These are phyloP conservation scores for Neosilurus hyrtlii DNA, from an alignment of 2,797 vertebrate species.

Conservation along the genomic window DNA sequence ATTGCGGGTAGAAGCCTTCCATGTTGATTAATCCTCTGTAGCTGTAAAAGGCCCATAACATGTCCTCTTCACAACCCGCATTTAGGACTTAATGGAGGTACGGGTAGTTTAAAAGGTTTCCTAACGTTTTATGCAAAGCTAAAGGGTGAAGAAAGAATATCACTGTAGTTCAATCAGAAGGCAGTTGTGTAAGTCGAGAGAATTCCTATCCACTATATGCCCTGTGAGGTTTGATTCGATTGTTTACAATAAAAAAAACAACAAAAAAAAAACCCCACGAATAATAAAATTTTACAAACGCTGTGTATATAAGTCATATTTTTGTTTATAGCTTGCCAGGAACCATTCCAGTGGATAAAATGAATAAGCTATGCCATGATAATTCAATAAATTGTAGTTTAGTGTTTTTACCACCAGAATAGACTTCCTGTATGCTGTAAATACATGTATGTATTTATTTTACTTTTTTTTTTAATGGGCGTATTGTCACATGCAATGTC, in stretches of 20 bases:
- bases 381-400: neutral
- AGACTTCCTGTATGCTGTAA: too few species aligned
- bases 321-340: neutral
- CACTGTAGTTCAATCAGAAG: neutral
- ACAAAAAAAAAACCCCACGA: too few species aligned
- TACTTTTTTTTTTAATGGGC: too few species aligned
- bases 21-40: constrained; percentile 33
- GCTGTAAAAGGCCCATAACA: constrained; percentile 30
- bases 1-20: constrained; percentile 8
- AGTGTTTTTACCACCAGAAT: neutral
- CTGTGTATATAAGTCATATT: neutral
- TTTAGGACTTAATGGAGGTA: neutral
- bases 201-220: neutral
- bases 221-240: neutral
- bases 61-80: constrained; percentile 10
- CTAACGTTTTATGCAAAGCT: neutral
- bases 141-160: neutral
- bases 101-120: neutral
- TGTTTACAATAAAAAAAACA: neutral
- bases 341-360: neutral
- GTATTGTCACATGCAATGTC: too few species aligned
- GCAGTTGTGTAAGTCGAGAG: neutral
- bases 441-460: too few species aligned
- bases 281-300: neutral
- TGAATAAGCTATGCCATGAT: neutral